phyloP scores from a whole-genome alignment of 2,113 vertebrate species.

The Choloepus hoffmanni region DNA sequence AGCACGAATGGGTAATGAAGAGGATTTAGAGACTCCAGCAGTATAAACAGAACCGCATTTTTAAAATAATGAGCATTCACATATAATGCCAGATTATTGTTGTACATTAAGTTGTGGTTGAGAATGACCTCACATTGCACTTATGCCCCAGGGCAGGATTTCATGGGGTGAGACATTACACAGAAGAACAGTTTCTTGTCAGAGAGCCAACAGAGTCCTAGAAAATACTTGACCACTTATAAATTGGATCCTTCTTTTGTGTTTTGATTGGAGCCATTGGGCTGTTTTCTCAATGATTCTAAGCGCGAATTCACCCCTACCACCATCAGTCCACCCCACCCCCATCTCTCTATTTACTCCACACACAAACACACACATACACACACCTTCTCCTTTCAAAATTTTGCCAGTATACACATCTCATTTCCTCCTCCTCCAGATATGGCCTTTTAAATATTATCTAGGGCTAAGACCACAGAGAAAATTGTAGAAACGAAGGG shows the following conservation, averaged over 20 bases:
- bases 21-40: neutral
- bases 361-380: neutral
- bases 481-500: neutral
- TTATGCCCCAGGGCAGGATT: neutral
- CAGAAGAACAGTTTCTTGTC: neutral
- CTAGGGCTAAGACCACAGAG: neutral
- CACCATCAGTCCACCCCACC: neutral
- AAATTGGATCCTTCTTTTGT: constrained; percentile 2
- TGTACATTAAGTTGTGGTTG: constrained; percentile 24
- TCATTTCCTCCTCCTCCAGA: neutral
- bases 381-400: neutral
- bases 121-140: constrained; percentile 54
- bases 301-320: neutral
- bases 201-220: neutral
- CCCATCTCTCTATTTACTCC: neutral
- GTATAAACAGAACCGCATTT: constrained; percentile 41
- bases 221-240: constrained; percentile 27
- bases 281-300: neutral
- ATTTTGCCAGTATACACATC: neutral
- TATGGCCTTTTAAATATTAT: neutral
- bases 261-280: neutral
- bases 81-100: neutral
- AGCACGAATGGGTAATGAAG: neutral
- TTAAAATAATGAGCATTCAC: neutral
- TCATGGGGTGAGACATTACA: neutral